Evolutionary conservation across 1,140 invertebrate species (phyloP).

Genomic region (Diorhabda carinulata): DNA sequence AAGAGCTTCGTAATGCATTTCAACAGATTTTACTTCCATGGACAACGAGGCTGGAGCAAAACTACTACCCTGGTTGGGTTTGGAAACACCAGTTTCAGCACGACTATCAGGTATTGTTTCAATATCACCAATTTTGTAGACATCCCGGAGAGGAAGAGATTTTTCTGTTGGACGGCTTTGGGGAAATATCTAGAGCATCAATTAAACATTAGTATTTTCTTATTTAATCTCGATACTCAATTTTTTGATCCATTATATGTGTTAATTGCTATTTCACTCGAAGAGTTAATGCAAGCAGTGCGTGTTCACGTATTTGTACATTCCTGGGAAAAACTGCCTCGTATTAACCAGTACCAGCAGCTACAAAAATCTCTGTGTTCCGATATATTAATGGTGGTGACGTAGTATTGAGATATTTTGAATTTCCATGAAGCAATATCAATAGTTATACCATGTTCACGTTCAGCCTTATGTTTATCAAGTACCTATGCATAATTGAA

Average conservation of each 20-base stretch:
- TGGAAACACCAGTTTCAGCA: slow-evolving; percentile 93
- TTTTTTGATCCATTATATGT: slow-evolving; percentile 89
- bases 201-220: slow-evolving; percentile 77
- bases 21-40: slow-evolving; percentile 94
- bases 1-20: slow-evolving; percentile 93
- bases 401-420: slow-evolving; percentile 86
- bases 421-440: slow-evolving; percentile 96
- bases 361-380: slow-evolving; percentile 96
- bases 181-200: slow-evolving; percentile 82
- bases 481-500: slow-evolving; percentile 97
- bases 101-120: slow-evolving; percentile 96
- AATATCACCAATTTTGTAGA: slow-evolving; percentile 98
- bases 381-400: slow-evolving; percentile 94
- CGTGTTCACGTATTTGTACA: slow-evolving; percentile 92
- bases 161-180: slow-evolving; percentile 84
- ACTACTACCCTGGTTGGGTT: slow-evolving; percentile 92
- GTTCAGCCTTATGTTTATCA: slow-evolving; percentile 94
- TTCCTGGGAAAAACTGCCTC: slow-evolving; percentile 95
- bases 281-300: slow-evolving; percentile 87
- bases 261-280: slow-evolving; percentile 88
- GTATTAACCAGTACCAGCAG: slow-evolving; percentile 90
- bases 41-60: slow-evolving; percentile 81
- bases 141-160: slow-evolving; percentile 85
- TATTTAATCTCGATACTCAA: slow-evolving; percentile 83
- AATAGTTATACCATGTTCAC: slow-evolving; percentile 97